Percentiles rank a stretch among this genome's conserved stretches.
phyloP scores from a whole-genome alignment of 2,113 vertebrate species.

The Sebastes schlegelii region DNA sequence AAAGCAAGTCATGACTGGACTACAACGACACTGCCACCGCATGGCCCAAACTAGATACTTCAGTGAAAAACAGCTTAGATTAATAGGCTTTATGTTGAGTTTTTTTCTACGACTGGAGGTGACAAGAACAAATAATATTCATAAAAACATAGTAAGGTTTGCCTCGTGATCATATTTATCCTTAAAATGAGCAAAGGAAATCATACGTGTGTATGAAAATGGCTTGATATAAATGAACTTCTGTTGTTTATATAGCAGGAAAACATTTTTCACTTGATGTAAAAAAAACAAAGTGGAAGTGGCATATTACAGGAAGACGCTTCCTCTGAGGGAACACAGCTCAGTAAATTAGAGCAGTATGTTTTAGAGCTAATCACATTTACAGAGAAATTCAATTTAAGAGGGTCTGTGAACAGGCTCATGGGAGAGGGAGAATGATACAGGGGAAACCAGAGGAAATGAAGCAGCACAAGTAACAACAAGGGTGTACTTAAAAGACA shows the following conservation, averaged over 20 bases:
- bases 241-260: neutral
- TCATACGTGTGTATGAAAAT: neutral
- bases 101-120: neutral
- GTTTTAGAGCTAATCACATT: constrained; percentile 61
- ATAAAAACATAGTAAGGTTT: neutral
- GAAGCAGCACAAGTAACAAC: neutral
- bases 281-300: neutral
- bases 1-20: neutral
- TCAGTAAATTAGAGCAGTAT: constrained; percentile 21
- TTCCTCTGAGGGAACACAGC: constrained; percentile 5
- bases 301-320: constrained; percentile 17
- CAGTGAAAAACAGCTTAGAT: neutral
- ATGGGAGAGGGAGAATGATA: neutral
- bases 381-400: constrained; percentile 58
- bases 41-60: neutral
- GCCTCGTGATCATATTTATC: neutral
- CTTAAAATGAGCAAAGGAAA: neutral
- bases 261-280: neutral
- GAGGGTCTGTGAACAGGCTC: constrained; percentile 20
- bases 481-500: neutral
- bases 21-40: constrained; percentile 21
- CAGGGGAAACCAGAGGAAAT: neutral
- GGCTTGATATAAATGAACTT: neutral
- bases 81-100: neutral
- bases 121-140: neutral